Conservation (phyloP, 2,113 vertebrate species). For the Myotis davidii region DNA sequence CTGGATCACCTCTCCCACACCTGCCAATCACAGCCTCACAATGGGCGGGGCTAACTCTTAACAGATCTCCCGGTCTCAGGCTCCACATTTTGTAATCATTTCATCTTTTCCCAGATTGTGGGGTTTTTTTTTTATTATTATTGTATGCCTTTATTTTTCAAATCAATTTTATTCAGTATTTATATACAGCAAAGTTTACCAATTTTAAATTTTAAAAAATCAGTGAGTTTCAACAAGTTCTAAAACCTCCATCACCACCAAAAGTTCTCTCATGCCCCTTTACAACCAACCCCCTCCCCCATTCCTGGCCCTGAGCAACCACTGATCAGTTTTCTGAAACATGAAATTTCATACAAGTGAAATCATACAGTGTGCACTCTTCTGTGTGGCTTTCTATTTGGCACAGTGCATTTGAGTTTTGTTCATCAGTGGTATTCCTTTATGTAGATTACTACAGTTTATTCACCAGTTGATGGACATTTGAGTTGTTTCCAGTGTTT, state of each 20-base stretch:
- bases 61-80: neutral
- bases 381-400: neutral
- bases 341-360: too few relatives aligned
- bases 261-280: neutral
- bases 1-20: too few relatives aligned
- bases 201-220: neutral
- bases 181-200: neutral
- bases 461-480: neutral
- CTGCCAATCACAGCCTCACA: neutral
- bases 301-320: neutral
- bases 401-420: neutral
- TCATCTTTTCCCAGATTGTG: neutral
- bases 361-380: neutral
- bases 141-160: neutral
- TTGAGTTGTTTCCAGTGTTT: neutral
- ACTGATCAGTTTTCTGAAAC: neutral
- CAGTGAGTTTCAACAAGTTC: neutral
- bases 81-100: neutral
- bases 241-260: neutral
- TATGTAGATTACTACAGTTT: neutral
- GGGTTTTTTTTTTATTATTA: neutral
- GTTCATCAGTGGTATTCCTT: neutral
- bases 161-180: neutral
- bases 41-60: neutral
- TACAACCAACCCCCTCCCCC: neutral